Evolutionary conservation across 2,113 vertebrate genomes (phyloP), one percentile per base, ranked within the genome.

Genomic region (Bambusicola thoracicus): DNA sequence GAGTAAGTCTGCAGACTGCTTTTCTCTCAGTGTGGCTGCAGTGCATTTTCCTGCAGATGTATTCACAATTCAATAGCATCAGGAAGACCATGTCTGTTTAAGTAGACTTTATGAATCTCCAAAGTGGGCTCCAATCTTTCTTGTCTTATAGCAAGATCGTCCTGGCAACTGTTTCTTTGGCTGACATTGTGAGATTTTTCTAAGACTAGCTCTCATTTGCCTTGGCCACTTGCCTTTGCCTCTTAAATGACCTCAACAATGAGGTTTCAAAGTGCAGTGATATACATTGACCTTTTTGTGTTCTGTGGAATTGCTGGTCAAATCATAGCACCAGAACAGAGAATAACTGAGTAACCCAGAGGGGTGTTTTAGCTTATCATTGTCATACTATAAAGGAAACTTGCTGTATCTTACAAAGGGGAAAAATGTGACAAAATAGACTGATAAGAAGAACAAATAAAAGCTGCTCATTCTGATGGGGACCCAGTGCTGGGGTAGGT

Each of bases 221-320:
- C 69, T 81, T 93, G 62, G 95, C 87, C 14, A 69, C 7, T 66
- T 89, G 83, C 81, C 94, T 94, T 95, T 94, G 81, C 72, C 92
- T 94, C 63, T 48, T 82, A 55, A 85, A 70, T 89, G 63, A 96
- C 81, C 79, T 93, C 74, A 73, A 3, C 44, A 87, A 32, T 0
- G 0, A 82, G 15, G 41, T 91, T 95, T 87, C 62, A 77, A 89
- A 93, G 87, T 70, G 55, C 55, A 43, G 46, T 77, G 78, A 34
- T 94, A 43, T 38, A 34, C 22, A 2, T 30, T 74, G 22, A 55
- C 49, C 62, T 67, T 82, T 13, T n/a, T 91, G 44, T 30, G 18
- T 55, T 6, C 43, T 62, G 40, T 0, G 0, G 74, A 80, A 76
- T 94, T 89, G 77, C 67, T 70, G 27, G 59, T 89, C 58, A 90